A percentile compares a stretch with the other conserved stretches of the same genome.
phyloP scores from a whole-genome alignment of 2,113 vertebrate species.

The Rhineura floridana region DNA sequence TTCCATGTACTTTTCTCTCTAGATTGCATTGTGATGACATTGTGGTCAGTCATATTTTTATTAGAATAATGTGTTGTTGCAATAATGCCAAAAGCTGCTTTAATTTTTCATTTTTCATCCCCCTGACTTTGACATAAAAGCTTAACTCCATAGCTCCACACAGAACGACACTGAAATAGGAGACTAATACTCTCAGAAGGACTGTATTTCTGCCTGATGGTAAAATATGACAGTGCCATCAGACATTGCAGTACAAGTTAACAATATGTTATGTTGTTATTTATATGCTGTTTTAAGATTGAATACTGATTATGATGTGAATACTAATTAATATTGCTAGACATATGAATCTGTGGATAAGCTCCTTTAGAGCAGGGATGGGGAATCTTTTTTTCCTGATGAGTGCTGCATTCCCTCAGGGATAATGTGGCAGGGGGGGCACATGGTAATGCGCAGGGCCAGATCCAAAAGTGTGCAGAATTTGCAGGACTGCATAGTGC shows the following conservation, averaged over 20 bases:
- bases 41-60: not conserved
- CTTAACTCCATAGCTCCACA: not conserved
- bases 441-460: not conserved
- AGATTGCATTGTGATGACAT: not conserved
- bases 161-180: not conserved
- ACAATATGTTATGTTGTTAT: constrained; percentile 10
- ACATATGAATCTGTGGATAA: not conserved
- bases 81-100: not conserved
- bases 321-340: not conserved
- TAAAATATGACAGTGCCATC: not conserved
- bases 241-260: not conserved
- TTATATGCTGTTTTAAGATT: not conserved
- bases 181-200: not conserved
- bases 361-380: not conserved
- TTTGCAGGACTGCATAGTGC: not conserved
- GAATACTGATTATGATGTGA: constrained; percentile 19
- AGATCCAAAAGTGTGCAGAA: not conserved
- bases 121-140: not conserved
- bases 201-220: not conserved
- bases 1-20: not conserved
- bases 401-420: not conserved
- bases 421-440: no score
- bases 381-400: not conserved
- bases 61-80: not conserved
- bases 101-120: not conserved